Base-by-base conservation (phyloP, 2,888 invertebrate genomes). In the Euclidia mi region DNA sequence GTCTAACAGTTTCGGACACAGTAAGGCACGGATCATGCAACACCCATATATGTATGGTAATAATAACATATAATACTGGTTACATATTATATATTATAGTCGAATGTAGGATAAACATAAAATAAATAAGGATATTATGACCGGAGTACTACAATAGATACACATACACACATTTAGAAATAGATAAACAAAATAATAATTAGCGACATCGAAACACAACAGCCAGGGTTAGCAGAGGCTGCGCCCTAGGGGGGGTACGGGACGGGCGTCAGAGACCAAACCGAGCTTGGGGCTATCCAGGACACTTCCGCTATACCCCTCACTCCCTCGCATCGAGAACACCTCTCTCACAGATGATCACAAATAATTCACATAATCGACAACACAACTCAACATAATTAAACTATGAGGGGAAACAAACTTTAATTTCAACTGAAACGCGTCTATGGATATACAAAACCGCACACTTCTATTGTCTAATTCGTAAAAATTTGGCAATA, bases 261-360 rank as follows among this genome's bases (percentile, higher is more conserved):
- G 89, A 82, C 81, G 87, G 88, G 89, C 88, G 86, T 86, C 87
- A 88, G 89, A 88, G 87, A 87, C 89, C 90, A 86, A 88, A 90
- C 92, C 91, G 91, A 91, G 90, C 85, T 89, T 78, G 91, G 93
- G 91, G 90, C 90, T 90, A 88, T 90, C 91, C 90, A 88, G 83
- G 91, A 92, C 92, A 93, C 92, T 90, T 91, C 91, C 91, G 92
- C 93, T 91, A 91, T 92, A 93, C 94, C 94, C 94, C 94, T 91
- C 93, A 92, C 94, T 94, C 94, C 92, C 94, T 92, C 92, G 91
- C 90, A 94, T 93, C 94, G 94, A 94, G 94, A 93, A 94, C 94
- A 94, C 94, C 94, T 94, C 94, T 93, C 94, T 94, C 94, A 94
- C 94, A 93, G 88, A 92, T 92, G 89, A 91, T 91, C 88, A 92